Evolutionary conservation across 2,888 invertebrate species (phyloP).

Genomic region (Hydroisotoma schaefferi): DNA sequence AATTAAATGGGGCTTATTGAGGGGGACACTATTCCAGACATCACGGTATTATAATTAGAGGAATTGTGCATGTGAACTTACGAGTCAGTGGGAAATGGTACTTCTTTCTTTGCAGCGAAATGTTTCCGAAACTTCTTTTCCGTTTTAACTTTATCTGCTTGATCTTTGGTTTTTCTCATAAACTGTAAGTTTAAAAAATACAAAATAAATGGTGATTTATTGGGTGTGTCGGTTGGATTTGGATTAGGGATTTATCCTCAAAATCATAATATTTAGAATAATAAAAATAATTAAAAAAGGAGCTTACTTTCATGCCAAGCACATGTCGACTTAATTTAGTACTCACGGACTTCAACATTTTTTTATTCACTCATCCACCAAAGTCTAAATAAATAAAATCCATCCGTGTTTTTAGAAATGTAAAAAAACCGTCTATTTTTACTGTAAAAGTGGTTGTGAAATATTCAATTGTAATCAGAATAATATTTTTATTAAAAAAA

Average conservation of each 20-base stretch:
- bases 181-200: constrained; percentile 29
- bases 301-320: constrained; percentile 42
- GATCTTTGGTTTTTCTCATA: constrained; percentile 43
- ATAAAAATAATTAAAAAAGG: too few species aligned
- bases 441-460: too few species aligned
- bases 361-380: not conserved
- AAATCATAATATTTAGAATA: too few species aligned
- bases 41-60: too few species aligned
- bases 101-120: constrained; percentile 22
- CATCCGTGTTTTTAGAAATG: not conserved
- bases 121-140: constrained; percentile 38
- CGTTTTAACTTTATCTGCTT: constrained; percentile 27
- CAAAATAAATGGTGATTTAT: not conserved
- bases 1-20: too few species aligned
- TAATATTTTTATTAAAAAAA: too few species aligned
- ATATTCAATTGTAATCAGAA: too few species aligned
- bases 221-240: too few species aligned
- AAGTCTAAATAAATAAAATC: not conserved
- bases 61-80: too few species aligned
- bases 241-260: too few species aligned
- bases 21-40: too few species aligned
- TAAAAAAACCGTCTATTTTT: too few species aligned
- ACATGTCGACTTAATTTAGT: constrained; percentile 38
- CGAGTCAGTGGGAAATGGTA: not conserved
- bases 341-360: constrained; percentile 21